Base-by-base conservation (phyloP, 2,113 vertebrate species). In the Pardalotus punctatus region DNA sequence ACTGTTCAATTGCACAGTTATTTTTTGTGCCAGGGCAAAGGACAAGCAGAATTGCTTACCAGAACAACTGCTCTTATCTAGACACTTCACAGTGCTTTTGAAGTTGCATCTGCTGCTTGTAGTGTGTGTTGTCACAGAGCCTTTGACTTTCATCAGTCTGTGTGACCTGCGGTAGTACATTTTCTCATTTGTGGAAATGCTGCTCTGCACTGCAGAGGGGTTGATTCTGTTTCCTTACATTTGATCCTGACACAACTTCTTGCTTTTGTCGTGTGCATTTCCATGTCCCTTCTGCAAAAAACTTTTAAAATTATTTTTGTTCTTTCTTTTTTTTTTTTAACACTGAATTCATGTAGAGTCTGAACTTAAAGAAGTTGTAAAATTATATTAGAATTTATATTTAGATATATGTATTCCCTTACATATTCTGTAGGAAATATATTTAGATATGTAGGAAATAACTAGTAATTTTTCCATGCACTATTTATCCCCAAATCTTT, bases 41-140 rank as follows among this genome's bases (percentile, higher is more conserved):
- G 81, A 79, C 25, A 40, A 7, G 2, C 43, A 69, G 70, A 48
- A 77, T 74, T 86, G 74, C 79, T 86, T 93, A 92, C 50, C 67
- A 86, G 80, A 95, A 69, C 77, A 91, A 72, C 62, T 56, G 70
- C 74, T 86, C 72, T 82, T 93, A 86, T 91, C 88, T 80, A 66
- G 71, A 54, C 47, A 36, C 79, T 71, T 77, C 74, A 27, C 47
- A n/a, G 71, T 28, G 62, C 74, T 82, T 95, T 72, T 93, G 89
- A 93, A 91, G 70, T 82, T 81, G 57, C 4, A 1, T 80, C 61
- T 94, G 73, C 65, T 89, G 25, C 66, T 79, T 72, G 27, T 14
- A 45, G 54, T 47, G 48, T 84, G 36, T 65, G 45, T 91, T 14
- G 8, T 65, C 71, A 40, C 36, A 28, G n/a, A 87, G 38, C 54